Evolutionary conservation across 2,888 invertebrate species (phyloP), one percentile per base, ranked within the genome.

Genomic region (Ashinkailepas kermadecensis): DNA sequence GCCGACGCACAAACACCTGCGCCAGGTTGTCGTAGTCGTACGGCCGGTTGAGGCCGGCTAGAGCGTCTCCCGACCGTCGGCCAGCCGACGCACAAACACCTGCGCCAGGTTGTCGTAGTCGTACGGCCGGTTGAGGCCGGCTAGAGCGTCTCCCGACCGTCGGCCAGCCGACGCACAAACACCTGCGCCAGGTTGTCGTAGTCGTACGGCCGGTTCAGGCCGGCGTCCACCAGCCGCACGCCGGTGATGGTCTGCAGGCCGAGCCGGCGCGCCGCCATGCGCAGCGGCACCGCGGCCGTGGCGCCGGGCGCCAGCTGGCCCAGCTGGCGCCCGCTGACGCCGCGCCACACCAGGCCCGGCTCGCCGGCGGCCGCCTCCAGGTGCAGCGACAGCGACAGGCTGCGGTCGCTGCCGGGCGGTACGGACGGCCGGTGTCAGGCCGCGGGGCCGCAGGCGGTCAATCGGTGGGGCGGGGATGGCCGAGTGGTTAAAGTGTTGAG

Each of bases 301-400:
- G 82, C 81, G 62, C 82, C 83, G 23, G 82, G 80, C 58, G 62
- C 70, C 25, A 84, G 81, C 12, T 78, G 23, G 9, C 81, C 80
- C 15, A 84, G 78, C 39, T 79, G 80, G 18, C 81, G 67, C 25
- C 82, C 82, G 59, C 80, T 82, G 23, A 82, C 83, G 13, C 83
- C 82, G 80, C 82, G 83, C 84, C 84, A 84, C 65, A 82, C 84
- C 39, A 82, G 82, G 8, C 83, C 83, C 21, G 82, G 81, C n/a
- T 81, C 83, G 39, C 83, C 83, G 59, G 78, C 80, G 8, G 82
- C 64, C 78, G 83, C 81, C 9, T 82, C 82, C 65, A 84, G 81
- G 70, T 82, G 79, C 70, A 83, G 81, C 18, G 81, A 82, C 57
- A 83, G 81, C 57, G n/a, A 67, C 23, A 81, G 23, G 11, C 64